These are phyloP conservation scores for Mobula birostris DNA, from an alignment of 2,113 vertebrate species.

Conservation along the genomic window DNA sequence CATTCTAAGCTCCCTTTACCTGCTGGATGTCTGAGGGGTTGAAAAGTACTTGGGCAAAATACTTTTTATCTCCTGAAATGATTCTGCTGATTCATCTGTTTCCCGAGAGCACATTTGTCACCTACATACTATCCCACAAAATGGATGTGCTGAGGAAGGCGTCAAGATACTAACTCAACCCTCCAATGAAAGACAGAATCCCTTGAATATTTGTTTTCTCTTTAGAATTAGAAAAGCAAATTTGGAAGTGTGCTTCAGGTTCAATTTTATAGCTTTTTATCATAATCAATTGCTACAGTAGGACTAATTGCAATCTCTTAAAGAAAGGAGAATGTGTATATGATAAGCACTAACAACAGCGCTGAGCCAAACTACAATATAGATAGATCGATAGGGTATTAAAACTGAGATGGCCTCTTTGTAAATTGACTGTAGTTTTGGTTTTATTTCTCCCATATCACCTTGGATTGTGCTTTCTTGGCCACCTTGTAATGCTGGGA, in stretches of 20 bases:
- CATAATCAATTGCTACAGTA: not conserved
- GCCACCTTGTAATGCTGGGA: not conserved
- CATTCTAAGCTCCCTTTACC: not conserved
- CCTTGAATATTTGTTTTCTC: not conserved
- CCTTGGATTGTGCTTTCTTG: conserved; percentile 12
- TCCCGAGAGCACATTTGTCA: not conserved
- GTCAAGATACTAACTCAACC: not conserved
- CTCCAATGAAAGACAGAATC: too few relatives aligned
- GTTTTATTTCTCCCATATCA: conserved; percentile 14
- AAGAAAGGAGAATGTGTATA: not conserved
- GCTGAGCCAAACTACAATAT: not conserved
- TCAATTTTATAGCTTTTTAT: not conserved
- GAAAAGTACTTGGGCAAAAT: not conserved
- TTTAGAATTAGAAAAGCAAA: not conserved
- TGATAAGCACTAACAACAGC: not conserved
- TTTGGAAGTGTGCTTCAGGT: not conserved
- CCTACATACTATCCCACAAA: not conserved
- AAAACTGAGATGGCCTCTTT: not conserved
- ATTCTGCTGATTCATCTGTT: not conserved
- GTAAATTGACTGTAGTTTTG: conserved; percentile 1
- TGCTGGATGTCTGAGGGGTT: not conserved
- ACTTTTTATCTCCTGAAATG: not conserved
- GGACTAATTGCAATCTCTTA: not conserved
- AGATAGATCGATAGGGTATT: not conserved
- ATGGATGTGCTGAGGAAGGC: not conserved